phyloP scores from a whole-genome alignment of 2,797 vertebrate species.

The Bradypodion pumilum region DNA sequence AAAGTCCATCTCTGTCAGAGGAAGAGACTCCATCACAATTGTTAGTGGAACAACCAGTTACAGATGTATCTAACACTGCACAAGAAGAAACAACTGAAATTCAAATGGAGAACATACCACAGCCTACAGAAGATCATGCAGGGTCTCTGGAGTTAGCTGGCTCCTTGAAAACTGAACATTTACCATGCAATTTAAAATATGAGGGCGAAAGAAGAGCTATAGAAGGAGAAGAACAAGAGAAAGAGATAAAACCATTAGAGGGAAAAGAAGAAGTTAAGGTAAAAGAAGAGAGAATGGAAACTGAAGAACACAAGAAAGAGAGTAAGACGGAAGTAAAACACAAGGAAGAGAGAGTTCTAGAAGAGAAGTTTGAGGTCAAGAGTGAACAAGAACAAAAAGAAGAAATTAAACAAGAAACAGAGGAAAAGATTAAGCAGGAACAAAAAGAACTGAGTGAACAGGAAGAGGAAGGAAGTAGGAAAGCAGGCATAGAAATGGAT shows the following conservation, averaged over 20 bases:
- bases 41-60: conserved; percentile 57
- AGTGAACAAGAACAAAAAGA: not conserved
- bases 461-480: conserved; percentile 46
- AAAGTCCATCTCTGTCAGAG: conserved; percentile 51
- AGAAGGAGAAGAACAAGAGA: conserved; percentile 52
- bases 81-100: conserved; percentile 68
- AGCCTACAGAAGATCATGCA: conserved; percentile 74
- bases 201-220: conserved; percentile 54
- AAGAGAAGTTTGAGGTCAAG: not conserved
- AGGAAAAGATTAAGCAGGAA: conserved; percentile 63
- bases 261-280: conserved; percentile 36
- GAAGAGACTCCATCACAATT: conserved; percentile 63
- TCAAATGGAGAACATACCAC: conserved; percentile 77
- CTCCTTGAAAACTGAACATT: conserved; percentile 58
- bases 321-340: conserved; percentile 31
- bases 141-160: conserved; percentile 66
- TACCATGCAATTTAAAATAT: conserved; percentile 49
- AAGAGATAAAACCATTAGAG: not conserved
- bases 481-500: conserved; percentile 50
- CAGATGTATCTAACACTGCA: conserved; percentile 46
- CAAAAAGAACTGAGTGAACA: conserved; percentile 68
- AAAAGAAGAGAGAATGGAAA: conserved; percentile 17
- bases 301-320: conserved; percentile 33
- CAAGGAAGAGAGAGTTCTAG: not conserved
- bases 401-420: not conserved